Conservation (phyloP, 35 echinoderm and acorn worm species). For the Heliocidaris tuberculata region DNA sequence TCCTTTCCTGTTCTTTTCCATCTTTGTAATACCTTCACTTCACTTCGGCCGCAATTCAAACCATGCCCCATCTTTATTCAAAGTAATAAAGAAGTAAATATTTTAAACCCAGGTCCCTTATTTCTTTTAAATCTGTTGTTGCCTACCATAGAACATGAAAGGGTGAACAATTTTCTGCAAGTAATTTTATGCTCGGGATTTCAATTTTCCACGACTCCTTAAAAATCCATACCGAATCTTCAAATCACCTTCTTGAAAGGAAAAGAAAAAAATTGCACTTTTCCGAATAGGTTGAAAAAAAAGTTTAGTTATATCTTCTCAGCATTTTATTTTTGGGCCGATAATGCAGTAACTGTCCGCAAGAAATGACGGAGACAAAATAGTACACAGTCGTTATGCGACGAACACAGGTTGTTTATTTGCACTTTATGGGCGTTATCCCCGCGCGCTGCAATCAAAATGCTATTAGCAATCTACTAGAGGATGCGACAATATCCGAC, state of each 20-base stretch:
- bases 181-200: no score
- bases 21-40: no score
- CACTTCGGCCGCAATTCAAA: no score
- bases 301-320: not conserved
- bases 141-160: no score
- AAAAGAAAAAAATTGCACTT: not conserved
- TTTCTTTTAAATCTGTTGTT: no score
- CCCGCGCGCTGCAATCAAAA: not conserved
- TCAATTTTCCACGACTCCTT: no score
- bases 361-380: not conserved
- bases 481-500: not conserved
- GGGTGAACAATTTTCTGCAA: no score
- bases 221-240: not conserved
- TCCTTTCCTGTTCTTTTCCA: no score
- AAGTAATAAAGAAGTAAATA: no score
- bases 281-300: not conserved
- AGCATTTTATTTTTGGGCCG: not conserved
- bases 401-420: not conserved
- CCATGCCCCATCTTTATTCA: no score
- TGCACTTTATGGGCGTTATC: constrained; percentile 9
- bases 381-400: not conserved
- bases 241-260: not conserved
- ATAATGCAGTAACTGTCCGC: not conserved
- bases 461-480: not conserved
- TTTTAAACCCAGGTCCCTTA: no score